Conservation (phyloP, 2,797 vertebrate species). For the Manis pentadactyla region DNA sequence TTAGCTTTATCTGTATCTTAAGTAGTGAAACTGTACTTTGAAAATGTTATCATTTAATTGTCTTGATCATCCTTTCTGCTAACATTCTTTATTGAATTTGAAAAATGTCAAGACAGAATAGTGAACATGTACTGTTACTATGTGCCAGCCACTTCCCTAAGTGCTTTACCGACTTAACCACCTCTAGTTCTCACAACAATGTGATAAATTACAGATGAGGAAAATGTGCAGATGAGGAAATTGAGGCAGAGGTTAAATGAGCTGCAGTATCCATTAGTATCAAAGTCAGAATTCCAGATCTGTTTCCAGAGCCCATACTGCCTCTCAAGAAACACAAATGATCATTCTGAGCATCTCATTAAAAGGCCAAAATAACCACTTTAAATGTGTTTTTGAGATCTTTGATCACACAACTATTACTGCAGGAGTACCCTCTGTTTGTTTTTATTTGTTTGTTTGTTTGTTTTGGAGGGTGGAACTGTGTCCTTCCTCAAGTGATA, state of each 20-base stretch:
- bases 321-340: background rate
- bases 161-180: background rate
- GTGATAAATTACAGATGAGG: background rate
- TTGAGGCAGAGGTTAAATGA: background rate
- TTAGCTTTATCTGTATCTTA: background rate
- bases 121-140: background rate
- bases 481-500: background rate
- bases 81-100: background rate
- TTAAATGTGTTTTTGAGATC: background rate
- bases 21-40: background rate
- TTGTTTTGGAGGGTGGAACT: too few species aligned
- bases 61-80: background rate
- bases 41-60: background rate
- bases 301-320: background rate
- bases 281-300: background rate
- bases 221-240: background rate
- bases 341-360: background rate
- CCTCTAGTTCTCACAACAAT: background rate
- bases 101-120: background rate
- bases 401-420: background rate
- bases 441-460: background rate
- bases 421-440: background rate
- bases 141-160: background rate
- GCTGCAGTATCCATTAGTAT: background rate
- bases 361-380: constrained; percentile 3